A percentile compares a stretch with the other conserved stretches of the same genome.
Evolutionary conservation across 2,797 vertebrate genomes (phyloP).

Genomic region (Crocidura indochinensis): DNA sequence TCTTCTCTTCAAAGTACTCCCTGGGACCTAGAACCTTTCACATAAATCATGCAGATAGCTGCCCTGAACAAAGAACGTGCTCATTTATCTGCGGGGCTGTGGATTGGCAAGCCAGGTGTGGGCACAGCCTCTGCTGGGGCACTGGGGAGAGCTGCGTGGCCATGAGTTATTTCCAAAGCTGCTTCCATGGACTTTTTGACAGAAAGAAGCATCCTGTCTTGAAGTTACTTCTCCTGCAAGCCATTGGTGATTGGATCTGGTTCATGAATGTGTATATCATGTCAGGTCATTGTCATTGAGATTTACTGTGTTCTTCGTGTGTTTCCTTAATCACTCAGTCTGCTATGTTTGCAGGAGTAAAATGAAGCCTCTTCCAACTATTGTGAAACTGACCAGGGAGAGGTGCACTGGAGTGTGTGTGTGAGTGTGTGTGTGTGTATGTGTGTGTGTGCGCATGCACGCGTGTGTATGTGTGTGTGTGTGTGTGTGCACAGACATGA

Average conservation of each 20-base stretch:
- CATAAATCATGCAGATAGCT: not conserved
- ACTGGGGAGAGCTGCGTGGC: not conserved
- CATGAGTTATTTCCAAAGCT: not conserved
- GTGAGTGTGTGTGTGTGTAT: too few species aligned
- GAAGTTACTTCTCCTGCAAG: not conserved
- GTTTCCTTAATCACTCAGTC: constrained; percentile 16
- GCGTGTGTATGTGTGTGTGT: too few species aligned
- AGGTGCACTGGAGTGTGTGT: not conserved
- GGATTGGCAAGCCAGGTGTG: not conserved
- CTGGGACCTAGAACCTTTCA: not conserved
- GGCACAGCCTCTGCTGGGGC: too few species aligned
- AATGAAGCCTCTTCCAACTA: not conserved
- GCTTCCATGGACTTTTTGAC: not conserved
- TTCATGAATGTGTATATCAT: not conserved
- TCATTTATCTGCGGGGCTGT: not conserved
- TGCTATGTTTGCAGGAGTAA: not conserved
- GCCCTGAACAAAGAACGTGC: not conserved
- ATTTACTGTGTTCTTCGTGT: not conserved
- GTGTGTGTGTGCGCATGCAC: too few species aligned
- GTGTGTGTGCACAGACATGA: too few species aligned
- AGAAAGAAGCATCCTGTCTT: not conserved
- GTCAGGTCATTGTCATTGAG: constrained; percentile 7
- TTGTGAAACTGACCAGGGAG: not conserved
- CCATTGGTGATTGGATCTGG: not conserved
- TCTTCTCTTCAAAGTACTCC: not conserved